Percentiles rank a stretch among this genome's conserved stretches.
Evolutionary conservation across 1,140 invertebrate species (phyloP).

Genomic region (Andricus grossulariae): DNA sequence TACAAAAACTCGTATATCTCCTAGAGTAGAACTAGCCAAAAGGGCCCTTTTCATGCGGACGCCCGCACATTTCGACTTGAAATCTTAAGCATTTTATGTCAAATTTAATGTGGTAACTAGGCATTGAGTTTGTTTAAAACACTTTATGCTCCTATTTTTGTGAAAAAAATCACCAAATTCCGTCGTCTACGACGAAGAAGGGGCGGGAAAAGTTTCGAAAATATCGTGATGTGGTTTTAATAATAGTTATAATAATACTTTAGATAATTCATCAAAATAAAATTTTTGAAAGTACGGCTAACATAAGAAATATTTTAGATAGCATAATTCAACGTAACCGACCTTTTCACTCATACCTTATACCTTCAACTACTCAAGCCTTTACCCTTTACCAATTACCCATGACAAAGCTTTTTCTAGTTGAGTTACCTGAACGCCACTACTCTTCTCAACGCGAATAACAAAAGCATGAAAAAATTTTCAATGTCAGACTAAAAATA

Average conservation of each 20-base stretch:
- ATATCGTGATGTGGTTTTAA: background rate
- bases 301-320: background rate
- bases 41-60: too few relatives aligned
- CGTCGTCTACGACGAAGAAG: too few relatives aligned
- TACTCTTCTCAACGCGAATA: constrained; percentile 10
- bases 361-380: background rate
- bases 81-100: too few relatives aligned
- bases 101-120: too few relatives aligned
- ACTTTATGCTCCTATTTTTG: too few relatives aligned
- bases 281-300: background rate
- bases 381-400: background rate
- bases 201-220: too few relatives aligned
- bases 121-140: too few relatives aligned
- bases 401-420: constrained; percentile 28
- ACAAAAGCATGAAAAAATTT: constrained; percentile 2
- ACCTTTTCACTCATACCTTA: too few relatives aligned
- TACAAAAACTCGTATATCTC: too few relatives aligned
- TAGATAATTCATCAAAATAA: background rate
- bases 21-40: too few relatives aligned
- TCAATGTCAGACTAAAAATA: constrained; percentile 4
- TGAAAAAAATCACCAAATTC: too few relatives aligned
- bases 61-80: too few relatives aligned
- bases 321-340: background rate
- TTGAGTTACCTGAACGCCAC: constrained; percentile 4
- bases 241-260: background rate